Percentiles rank a stretch among this genome's conserved stretches.
Conservation (phyloP, 1,140 invertebrate species). For the Conus ventricosus region DNA sequence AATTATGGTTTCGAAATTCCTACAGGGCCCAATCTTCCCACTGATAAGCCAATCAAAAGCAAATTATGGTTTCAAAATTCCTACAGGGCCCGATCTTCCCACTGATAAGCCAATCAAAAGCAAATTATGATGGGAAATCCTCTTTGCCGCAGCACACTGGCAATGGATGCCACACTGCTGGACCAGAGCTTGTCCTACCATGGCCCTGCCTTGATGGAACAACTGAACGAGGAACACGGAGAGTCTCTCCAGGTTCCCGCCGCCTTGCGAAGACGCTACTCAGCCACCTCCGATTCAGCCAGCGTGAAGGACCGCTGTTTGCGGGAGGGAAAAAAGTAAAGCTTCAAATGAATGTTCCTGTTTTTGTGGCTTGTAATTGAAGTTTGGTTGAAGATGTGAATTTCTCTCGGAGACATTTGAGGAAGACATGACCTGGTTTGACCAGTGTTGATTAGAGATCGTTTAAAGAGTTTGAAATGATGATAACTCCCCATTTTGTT, state of each 20-base stretch:
- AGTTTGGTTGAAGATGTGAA: not conserved
- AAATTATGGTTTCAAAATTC: too few relatives aligned
- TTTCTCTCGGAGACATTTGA: not conserved
- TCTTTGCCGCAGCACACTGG: not conserved
- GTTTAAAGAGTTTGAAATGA: too few relatives aligned
- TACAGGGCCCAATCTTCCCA: too few relatives aligned
- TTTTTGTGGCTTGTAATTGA: not conserved
- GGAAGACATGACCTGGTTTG: too few relatives aligned
- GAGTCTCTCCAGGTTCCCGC: conserved; percentile 19
- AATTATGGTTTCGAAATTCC: too few relatives aligned
- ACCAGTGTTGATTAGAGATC: too few relatives aligned
- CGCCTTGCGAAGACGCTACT: not conserved
- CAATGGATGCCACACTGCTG: conserved; percentile 38
- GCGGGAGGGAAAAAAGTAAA: not conserved
- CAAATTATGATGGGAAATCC: too few relatives aligned
- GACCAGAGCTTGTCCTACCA: conserved; percentile 30
- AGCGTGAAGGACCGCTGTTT: conserved; percentile 13
- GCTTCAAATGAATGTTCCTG: not conserved
- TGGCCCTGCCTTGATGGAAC: conserved; percentile 29
- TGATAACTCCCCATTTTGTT: too few relatives aligned
- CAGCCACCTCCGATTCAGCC: not conserved
- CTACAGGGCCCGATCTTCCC: too few relatives aligned
- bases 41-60: too few relatives aligned
- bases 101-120: too few relatives aligned
- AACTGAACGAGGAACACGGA: conserved; percentile 32